Base-by-base conservation (phyloP, 2,888 invertebrate species). In the Anodontia alba region DNA sequence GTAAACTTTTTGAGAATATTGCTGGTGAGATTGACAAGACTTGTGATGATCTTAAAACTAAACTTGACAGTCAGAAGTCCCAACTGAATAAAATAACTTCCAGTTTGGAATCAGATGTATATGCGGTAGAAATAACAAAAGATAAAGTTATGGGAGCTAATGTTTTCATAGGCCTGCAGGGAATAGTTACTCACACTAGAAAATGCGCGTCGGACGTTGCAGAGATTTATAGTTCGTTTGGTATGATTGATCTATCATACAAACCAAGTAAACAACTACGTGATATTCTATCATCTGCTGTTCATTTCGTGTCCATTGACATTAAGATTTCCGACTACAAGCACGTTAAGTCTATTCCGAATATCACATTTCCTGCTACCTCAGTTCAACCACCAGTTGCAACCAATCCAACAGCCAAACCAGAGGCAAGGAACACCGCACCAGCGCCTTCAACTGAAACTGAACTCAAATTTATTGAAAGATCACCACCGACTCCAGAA, bases 381-480 rank as follows among this genome's bases (percentile, higher is more conserved):
- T 62, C 33, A 17, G 29, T 62, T 33, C 62, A 62, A 20, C 62
- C 31, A 20, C 62, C 31, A 20, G 62, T 20, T 7, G 33, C 31
- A 15, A 17, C 31, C 31, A 3, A 2, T 29, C 33, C 62, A 2
- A 62, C 26, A 3, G 23, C 62, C 1, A 12, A 5, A 38, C 38
- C 38, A 38, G n/a, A n/a, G n/a, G n/a, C n/a, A n/a, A n/a, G n/a
- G n/a, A n/a, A n/a, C n/a, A n/a, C n/a, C n/a, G n/a, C n/a, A n/a
- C n/a, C n/a, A n/a, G n/a, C n/a, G n/a, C n/a, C n/a, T n/a, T n/a
- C n/a, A n/a, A n/a, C n/a, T n/a, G 12, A 8, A 8, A 38, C 5
- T 38, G 38, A 38, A 12, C 62, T 62, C 20, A 62, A 62, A 33
- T 62, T 62, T 20, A 62, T 62, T 62, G 62, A 62, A 62, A 26